Conservation (phyloP, 2,113 vertebrate species). For the Antechinus stuartii region DNA sequence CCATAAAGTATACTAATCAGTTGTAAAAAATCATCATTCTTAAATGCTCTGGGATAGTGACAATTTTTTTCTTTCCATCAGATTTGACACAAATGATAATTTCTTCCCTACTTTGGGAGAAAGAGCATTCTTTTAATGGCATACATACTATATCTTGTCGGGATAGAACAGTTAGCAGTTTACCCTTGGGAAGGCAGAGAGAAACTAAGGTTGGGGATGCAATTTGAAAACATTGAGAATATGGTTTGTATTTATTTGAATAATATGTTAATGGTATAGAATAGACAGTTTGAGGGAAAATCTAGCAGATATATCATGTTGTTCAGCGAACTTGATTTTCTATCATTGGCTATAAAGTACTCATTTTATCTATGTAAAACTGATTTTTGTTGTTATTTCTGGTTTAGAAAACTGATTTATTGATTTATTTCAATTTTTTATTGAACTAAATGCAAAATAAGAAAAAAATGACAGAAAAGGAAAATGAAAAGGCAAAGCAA, state of each 20-base stretch:
- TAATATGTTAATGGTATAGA: neutral
- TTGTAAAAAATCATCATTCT: slow-evolving; percentile 49
- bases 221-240: slow-evolving; percentile 40
- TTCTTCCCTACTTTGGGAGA: slow-evolving; percentile 25
- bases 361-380: neutral
- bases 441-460: too few relatives aligned
- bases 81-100: slow-evolving; percentile 28
- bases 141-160: neutral
- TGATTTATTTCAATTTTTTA: neutral
- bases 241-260: slow-evolving; percentile 21
- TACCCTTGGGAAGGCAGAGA: slow-evolving; percentile 13
- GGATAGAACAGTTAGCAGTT: neutral
- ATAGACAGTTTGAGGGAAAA: slow-evolving; percentile 35
- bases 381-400: neutral
- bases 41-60: slow-evolving; percentile 21
- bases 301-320: slow-evolving; percentile 14
- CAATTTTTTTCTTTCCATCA: slow-evolving; percentile 42
- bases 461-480: too few relatives aligned
- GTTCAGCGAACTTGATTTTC: slow-evolving; percentile 24
- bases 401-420: neutral
- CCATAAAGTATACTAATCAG: slow-evolving; percentile 7
- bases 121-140: slow-evolving; percentile 30
- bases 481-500: too few relatives aligned
- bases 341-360: neutral
- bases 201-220: slow-evolving; percentile 27